Base-by-base conservation (phyloP, 2,888 invertebrate genomes). In the Drosophila birchii region DNA sequence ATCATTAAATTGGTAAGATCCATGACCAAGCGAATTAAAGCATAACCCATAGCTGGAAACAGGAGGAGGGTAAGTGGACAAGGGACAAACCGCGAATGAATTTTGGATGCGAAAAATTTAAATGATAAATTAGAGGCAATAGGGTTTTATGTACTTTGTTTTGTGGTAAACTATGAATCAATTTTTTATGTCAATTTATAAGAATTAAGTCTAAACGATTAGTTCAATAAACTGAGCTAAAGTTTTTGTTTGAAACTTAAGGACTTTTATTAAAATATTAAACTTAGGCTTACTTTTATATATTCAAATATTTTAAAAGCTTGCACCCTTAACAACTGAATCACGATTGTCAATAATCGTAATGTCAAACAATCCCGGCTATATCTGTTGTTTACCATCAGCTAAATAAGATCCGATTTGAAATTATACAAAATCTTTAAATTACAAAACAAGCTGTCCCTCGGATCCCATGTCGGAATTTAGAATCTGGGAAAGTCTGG, bases 1-100 rank as follows among this genome's bases (percentile, higher is more conserved):
- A 87, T 83, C 82, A 83, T 81, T 74, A 70, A 87, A 83, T 87
- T 84, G 82, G 75, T 78, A 56, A 73, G 77, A 76, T 66, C 69
- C 87, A 81, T 84, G 87, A 81, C 83, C 29, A 86, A 81, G 75
- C 45, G 75, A 73, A 86, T 84, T 77, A 64, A 75, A 47, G 64
- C 67, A 69, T 68, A 86, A 55, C 86, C 78, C 72, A 70, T 64
- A 53, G 73, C 82, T 59, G 86, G 34, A 38, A 23, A 20, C 16
- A 23, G 38, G 53, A 66, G 66, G 75, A 75, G 66, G 66, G 67
- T 75, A 75, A 75, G 47, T 66, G 75, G 75, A 73, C 73, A 66
- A 44, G 58, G 73, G 73, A 66, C 75, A 75, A 73, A 54, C 72
- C 72, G 41, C 66, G 36, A 64, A 75, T 64, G n/a, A 71, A 58